A percentile compares a stretch with the other conserved stretches of the same genome.
Conservation (phyloP, 2,113 vertebrate genomes). For the Mirza zaza region DNA sequence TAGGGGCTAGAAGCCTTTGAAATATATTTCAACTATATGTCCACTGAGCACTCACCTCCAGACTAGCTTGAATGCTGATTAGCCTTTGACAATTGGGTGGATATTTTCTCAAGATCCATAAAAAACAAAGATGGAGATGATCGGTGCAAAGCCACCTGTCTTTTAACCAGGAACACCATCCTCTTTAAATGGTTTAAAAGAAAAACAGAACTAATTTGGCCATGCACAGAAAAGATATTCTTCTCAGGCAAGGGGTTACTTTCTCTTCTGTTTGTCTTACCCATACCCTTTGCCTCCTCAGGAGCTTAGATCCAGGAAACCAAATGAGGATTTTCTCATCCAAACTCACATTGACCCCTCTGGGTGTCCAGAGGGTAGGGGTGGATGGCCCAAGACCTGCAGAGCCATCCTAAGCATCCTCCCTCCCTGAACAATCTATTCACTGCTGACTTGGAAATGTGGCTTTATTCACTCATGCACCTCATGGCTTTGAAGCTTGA, state of each 20-base stretch:
- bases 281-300: not conserved
- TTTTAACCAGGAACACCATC: not conserved
- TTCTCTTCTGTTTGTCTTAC: not conserved
- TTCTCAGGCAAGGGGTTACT: not conserved
- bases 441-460: not conserved
- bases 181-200: not conserved
- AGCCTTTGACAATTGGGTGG: constrained; percentile 18
- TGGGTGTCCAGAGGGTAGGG: no score
- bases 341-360: not conserved
- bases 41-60: not conserved
- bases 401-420: not conserved
- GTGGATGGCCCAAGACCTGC: accelerated
- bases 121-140: constrained; percentile 23
- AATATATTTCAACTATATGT: not conserved
- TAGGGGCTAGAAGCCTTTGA: not conserved
- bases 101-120: constrained; percentile 41
- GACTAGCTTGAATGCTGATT: not conserved
- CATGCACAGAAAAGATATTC: not conserved
- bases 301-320: not conserved
- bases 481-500: constrained; percentile 66
- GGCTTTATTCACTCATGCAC: constrained; percentile 54
- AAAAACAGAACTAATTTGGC: constrained; percentile 3
- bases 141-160: constrained; percentile 26
- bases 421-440: constrained; percentile 4
- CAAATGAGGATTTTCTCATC: not conserved